Evolutionary conservation across 2,797 vertebrate species (phyloP).

Genomic region (Sciurus vulgaris): DNA sequence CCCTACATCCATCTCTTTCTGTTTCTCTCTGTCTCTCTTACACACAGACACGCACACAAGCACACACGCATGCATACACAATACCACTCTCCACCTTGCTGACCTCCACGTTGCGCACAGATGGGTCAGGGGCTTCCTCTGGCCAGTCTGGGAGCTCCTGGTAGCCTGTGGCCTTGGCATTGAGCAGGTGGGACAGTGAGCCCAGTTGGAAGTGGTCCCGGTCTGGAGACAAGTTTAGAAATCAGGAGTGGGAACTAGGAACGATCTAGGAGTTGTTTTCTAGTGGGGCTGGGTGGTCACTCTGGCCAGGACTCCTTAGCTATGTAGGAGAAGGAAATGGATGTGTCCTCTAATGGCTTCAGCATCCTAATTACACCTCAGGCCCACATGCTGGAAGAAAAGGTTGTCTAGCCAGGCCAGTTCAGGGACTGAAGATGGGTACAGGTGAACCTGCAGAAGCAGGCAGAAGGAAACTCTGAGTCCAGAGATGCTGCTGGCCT

Average conservation of each 20-base stretch:
- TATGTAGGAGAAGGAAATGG: background rate
- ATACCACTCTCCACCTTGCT: background rate
- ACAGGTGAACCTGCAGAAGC: background rate
- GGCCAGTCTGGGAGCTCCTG: slow-evolving; percentile 99
- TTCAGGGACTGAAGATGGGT: background rate
- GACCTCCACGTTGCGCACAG: slow-evolving; percentile 99
- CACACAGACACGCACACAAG: too few relatives aligned
- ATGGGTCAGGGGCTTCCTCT: slow-evolving; percentile 96
- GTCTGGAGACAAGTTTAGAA: slow-evolving; percentile 87
- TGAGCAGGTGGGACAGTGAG: slow-evolving; percentile 97
- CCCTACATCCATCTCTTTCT: too few relatives aligned
- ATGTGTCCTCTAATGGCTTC: background rate
- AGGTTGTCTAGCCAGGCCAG: background rate
- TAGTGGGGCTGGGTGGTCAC: background rate
- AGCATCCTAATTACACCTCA: background rate
- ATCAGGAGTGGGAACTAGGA: background rate
- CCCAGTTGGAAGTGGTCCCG: slow-evolving; percentile 99
- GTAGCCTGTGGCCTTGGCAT: slow-evolving; percentile 97
- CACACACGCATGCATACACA: too few relatives aligned
- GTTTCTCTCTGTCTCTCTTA: too few relatives aligned
- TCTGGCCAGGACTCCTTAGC: background rate
- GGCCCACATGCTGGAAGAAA: background rate
- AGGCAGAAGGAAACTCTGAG: background rate
- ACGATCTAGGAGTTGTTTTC: background rate
- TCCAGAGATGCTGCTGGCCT: background rate